Evolutionary conservation across 2,888 invertebrate genomes (phyloP), one percentile per base, ranked within the genome.

Genomic region (Melieria crassipennis): DNA sequence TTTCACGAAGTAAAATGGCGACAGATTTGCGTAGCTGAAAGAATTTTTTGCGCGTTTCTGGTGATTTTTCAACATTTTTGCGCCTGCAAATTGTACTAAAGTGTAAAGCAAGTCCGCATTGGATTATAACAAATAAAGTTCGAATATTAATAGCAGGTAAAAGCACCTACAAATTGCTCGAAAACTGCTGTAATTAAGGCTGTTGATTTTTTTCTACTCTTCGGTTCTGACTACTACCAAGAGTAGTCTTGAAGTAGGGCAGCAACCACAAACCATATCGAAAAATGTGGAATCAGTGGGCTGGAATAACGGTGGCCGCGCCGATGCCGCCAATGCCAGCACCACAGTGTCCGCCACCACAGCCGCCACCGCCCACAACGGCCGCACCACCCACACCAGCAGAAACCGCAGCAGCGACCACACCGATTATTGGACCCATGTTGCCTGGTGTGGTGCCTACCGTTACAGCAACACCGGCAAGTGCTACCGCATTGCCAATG

Each of bases 251-350:
- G 57, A 42, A 65, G 30, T 43, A 13, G 46, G 46, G 61, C 30
- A 56, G 6, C 47, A 4, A 55, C 55, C n/a, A 45, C 43, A 57
- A 30, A 68, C 30, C 48, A 10, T 46, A 56, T 5, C 50, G 55
- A 5, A 13, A 4, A 69, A 80, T 84, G 84, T 84, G 84, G 85
- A 81, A 76, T 75, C 84, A 81, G 72, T 84, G 84, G 84, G 71
- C 80, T n/a, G 75, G 75, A 42, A 67, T 69, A 52, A 66, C 67
- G 13, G 70, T 57, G 7, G 71, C 72, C 2, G 73, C 72, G 3
- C 75, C 76, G 4, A 70, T 75, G 43, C 72, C 74, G 9, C 75
- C 79, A 16, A 72, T 76, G 30, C 71, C 75, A 5, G 80, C 78
- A 5, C 77, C 79, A 7, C 80, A 81, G 10, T 77, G 78, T 9